Conservation (phyloP, 1,140 invertebrate species). For the Rhopalosiphum padi region DNA sequence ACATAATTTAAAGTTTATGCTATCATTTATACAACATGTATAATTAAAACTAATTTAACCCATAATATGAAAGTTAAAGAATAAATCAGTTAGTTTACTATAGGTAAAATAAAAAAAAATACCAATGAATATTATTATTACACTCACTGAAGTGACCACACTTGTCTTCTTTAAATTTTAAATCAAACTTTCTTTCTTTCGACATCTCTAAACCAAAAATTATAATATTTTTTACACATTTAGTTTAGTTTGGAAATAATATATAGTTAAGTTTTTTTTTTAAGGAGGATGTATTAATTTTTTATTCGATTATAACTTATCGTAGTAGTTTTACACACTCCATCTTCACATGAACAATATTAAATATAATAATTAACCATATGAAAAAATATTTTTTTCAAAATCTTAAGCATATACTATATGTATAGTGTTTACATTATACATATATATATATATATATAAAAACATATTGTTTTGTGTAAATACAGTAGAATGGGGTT, state of each 20-base stretch:
- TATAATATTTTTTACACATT: not conserved
- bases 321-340: no score
- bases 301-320: not conserved
- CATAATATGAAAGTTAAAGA: not conserved
- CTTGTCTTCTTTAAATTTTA: not conserved
- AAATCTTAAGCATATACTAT: no score
- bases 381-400: no score
- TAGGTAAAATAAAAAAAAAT: not conserved
- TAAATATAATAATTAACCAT: no score
- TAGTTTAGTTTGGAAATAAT: not conserved
- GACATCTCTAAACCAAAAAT: not conserved
- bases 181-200: not conserved
- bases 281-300: not conserved
- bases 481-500: no score
- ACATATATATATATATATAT: no score
- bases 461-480: no score
- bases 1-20: not conserved
- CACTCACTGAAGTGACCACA: not conserved
- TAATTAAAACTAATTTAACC: not conserved
- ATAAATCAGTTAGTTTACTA: not conserved
- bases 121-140: not conserved
- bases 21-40: not conserved
- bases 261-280: no score
- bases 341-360: no score
- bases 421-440: no score